phyloP scores from a whole-genome alignment of 2,797 vertebrate genomes.

The Poeciliopsis infans region DNA sequence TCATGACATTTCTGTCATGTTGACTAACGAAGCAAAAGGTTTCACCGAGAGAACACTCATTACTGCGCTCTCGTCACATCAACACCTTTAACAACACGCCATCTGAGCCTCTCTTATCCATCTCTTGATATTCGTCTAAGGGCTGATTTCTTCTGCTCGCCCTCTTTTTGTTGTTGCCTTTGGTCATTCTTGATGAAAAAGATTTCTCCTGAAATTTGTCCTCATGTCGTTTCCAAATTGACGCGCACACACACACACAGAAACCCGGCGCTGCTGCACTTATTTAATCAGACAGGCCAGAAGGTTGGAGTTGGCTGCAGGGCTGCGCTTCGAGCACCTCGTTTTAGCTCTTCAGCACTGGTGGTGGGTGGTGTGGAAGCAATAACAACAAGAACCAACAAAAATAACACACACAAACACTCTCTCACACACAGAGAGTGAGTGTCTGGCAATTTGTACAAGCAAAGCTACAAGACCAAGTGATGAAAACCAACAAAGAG shows the following conservation, averaged over 20 bases:
- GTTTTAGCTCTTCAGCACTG: slow-evolving; percentile 42
- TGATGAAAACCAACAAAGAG: slow-evolving; percentile 45
- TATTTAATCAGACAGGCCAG: slow-evolving; percentile 48
- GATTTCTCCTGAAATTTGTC: slow-evolving; percentile 48
- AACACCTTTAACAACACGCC: slow-evolving; percentile 40
- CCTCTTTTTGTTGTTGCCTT: slow-evolving; percentile 31
- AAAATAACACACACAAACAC: slow-evolving; percentile 36
- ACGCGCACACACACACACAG: slow-evolving; percentile 6
- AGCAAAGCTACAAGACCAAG: slow-evolving; percentile 29
- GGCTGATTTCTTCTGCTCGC: slow-evolving; percentile 58
- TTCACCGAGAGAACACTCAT: slow-evolving; percentile 43
- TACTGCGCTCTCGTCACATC: slow-evolving; percentile 46
- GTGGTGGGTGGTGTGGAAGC: slow-evolving; percentile 54
- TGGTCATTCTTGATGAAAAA: slow-evolving; percentile 41
- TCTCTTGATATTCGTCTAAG: slow-evolving; percentile 45
- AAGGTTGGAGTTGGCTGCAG: slow-evolving; percentile 45
- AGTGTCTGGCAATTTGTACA: slow-evolving; percentile 41
- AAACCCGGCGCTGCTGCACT: slow-evolving; percentile 13
- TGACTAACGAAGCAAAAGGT: slow-evolving; percentile 44
- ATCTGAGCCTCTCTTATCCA: slow-evolving; percentile 46
- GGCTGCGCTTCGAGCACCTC: slow-evolving; percentile 40
- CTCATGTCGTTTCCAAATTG: slow-evolving; percentile 11
- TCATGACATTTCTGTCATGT: slow-evolving; percentile 11
- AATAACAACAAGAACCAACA: slow-evolving; percentile 54
- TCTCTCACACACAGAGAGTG: neutral